Evolutionary conservation across 2,797 vertebrate genomes (phyloP).

Genomic region (Triplophysa bombifrons): DNA sequence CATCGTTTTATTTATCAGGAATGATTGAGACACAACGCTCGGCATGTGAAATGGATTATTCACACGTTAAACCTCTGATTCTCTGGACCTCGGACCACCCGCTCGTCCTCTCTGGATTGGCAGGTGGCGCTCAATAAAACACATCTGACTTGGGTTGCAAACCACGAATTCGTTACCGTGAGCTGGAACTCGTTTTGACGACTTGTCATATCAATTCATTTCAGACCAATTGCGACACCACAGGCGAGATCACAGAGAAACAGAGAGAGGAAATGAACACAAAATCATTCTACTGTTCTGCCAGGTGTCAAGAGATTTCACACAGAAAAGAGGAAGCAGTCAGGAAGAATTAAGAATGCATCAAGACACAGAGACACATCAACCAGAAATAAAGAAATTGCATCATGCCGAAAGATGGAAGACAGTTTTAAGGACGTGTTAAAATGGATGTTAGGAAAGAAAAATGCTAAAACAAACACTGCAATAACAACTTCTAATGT

Average conservation of each 20-base stretch:
- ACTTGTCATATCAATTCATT: constrained; percentile 36
- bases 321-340: constrained; percentile 37
- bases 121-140: constrained; percentile 30
- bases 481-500: constrained; percentile 4
- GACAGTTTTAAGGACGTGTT: constrained; percentile 16
- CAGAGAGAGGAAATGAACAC: constrained; percentile 45
- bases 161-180: background rate
- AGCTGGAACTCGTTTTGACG: constrained; percentile 18
- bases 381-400: constrained; percentile 36
- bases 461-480: constrained; percentile 3
- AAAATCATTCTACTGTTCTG: constrained; percentile 45
- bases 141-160: constrained; percentile 6
- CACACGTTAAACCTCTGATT: constrained; percentile 44
- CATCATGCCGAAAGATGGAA: constrained; percentile 40
- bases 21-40: constrained; percentile 47
- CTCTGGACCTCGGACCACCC: constrained; percentile 33
- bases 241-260: constrained; percentile 50
- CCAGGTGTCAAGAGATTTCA: constrained; percentile 38
- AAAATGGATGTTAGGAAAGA: constrained; percentile 10
- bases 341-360: constrained; percentile 33
- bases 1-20: constrained; percentile 26
- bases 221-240: constrained; percentile 25
- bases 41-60: constrained; percentile 26
- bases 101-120: constrained; percentile 20
- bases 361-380: constrained; percentile 30